phyloP scores from a whole-genome alignment of 1,140 invertebrate genomes.

The Gryon sp. region DNA sequence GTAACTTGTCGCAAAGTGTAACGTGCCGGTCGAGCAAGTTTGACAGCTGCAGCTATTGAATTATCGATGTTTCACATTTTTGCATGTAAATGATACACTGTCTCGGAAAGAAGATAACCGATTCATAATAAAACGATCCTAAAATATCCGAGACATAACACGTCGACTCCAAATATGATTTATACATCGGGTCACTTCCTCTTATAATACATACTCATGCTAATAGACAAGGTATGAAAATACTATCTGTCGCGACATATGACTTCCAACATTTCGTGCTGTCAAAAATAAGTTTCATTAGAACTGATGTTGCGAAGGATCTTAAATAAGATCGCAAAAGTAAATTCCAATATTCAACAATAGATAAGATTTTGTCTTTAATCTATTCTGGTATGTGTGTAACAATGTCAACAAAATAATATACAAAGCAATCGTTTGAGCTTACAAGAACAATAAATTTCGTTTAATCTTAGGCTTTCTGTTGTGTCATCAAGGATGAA shows the following conservation, averaged over 20 bases:
- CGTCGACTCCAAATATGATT: constrained; percentile 27
- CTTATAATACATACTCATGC: constrained; percentile 4
- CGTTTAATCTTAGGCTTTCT: no score
- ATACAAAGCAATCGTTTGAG: no score
- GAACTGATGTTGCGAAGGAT: no score
- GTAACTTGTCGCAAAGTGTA: constrained; percentile 20
- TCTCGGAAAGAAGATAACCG: neutral
- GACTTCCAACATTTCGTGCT: constrained; percentile 5
- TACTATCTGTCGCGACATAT: neutral
- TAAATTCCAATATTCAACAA: no score
- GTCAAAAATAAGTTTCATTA: no score
- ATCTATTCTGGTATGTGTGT: no score
- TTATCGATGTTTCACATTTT: constrained; percentile 22
- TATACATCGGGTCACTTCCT: no score
- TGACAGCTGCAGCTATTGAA: constrained; percentile 13
- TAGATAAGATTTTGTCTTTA: no score
- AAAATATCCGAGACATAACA: constrained; percentile 1
- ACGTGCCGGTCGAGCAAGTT: neutral
- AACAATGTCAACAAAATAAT: no score
- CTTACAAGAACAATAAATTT: no score
- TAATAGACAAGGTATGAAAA: constrained; percentile 20
- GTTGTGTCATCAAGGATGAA: no score
- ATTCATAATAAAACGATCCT: constrained; percentile 11
- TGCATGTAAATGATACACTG: constrained; percentile 18
- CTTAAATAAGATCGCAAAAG: no score